Base-by-base conservation (phyloP, 2,113 vertebrate species). In the Holacanthus passer region DNA sequence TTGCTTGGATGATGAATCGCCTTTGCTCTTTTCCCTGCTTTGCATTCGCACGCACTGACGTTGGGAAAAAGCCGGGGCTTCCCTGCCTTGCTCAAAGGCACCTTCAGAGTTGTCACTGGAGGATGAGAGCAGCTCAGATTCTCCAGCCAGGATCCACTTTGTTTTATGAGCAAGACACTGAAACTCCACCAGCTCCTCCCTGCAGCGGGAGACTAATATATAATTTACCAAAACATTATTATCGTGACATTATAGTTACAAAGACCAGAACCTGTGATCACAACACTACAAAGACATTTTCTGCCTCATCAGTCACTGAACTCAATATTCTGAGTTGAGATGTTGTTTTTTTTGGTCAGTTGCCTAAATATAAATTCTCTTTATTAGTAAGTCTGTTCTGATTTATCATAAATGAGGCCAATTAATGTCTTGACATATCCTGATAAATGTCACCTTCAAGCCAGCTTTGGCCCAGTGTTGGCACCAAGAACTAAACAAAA, bases 171-270 rank as follows among this genome's bases (percentile, higher is more conserved):
- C 7, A 3, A 31, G 31, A 69, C 29, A 50, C 31, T 19, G 16
- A 63, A 76, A 64, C 48, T 52, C 32, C 27, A 0, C 6, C 69
- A 24, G 78, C 71, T 67, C 83, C 79, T 71, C 79, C 83, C 75
- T 79, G 75, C 2, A 72, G 43, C 41, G 11, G 39, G 45, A 56
- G 66, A 62, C 80, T 29, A 20, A 85, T 72, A 20, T 79, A 62
- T 72, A 82, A 85, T 88, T 73, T 39, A 43, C n/a, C 77, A 74
- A 71, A 82, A 82, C 70, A 82, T 70, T 35, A 39, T 81, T 62
- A 71, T 84, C 70, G 41, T 55, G 37, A 11, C 48, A 82, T 65
- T 56, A 66, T 10, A 50, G 75, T 32, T 48, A 59, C 27, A 17
- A 10, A 13, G 35, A 56, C 31, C 27, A 1, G 0, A 70, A 76